These are phyloP conservation scores for Sciaenops ocellatus DNA, from an alignment of 2,797 vertebrate species.

Conservation along the genomic window DNA sequence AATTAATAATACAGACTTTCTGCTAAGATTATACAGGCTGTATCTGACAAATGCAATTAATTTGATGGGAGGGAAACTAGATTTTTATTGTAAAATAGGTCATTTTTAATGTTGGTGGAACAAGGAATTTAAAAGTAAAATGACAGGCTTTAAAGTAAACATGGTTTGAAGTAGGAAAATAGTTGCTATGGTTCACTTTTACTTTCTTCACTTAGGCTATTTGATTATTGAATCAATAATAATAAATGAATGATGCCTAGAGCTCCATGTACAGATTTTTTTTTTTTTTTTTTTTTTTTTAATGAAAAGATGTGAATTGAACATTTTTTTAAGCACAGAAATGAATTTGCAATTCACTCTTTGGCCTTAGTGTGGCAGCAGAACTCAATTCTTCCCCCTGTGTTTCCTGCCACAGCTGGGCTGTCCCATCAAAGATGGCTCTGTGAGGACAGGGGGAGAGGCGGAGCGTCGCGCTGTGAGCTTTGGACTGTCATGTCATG, in stretches of 20 bases:
- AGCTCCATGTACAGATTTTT: not conserved
- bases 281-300: not conserved
- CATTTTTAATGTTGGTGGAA: not conserved
- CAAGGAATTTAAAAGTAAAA: not conserved
- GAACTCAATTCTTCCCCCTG: constrained; percentile 51
- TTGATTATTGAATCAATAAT: not conserved
- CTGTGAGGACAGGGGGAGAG: not conserved
- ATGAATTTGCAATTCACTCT: constrained; percentile 53
- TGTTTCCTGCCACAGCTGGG: constrained; percentile 16
- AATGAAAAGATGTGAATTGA: not conserved
- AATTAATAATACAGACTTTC: not conserved
- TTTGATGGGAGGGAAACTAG: too few relatives aligned
- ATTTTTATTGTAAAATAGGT: too few relatives aligned
- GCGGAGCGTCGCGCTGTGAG: constrained; percentile 17
- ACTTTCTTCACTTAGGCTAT: not conserved
- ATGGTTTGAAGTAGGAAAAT: not conserved
- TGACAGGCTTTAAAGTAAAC: not conserved
- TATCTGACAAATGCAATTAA: not conserved
- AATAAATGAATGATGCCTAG: not conserved
- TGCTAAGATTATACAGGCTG: not conserved
- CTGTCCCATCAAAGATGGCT: constrained; percentile 18
- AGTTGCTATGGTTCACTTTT: not conserved
- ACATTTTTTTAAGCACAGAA: not conserved
- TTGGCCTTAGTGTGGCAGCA: constrained; percentile 80
- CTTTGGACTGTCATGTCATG: constrained; percentile 16